A percentile compares a stretch with the other conserved stretches of the same genome.
Evolutionary conservation across 2,888 invertebrate genomes (phyloP).

Genomic region (Hofmannophila pseudospretella): DNA sequence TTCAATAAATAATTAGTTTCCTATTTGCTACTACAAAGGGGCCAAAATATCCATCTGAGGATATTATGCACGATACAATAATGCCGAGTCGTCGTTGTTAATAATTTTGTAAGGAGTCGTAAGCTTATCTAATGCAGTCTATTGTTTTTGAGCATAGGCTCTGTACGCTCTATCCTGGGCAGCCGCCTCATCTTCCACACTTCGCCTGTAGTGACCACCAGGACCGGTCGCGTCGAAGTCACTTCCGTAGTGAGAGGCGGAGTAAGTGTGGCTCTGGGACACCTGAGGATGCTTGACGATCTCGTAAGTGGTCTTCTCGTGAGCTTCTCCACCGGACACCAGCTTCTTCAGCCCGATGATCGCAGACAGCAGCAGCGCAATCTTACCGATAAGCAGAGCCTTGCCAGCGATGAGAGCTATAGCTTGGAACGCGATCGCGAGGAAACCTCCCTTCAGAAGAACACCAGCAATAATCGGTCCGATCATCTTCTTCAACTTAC

Average conservation of each 20-base stretch:
- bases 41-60: constrained; percentile 30
- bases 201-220: constrained; percentile 79
- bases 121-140: constrained; percentile 29
- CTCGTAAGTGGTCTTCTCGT: constrained; percentile 90
- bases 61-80: constrained; percentile 5
- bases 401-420: constrained; percentile 88
- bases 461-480: constrained; percentile 83
- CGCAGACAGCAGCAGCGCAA: constrained; percentile 86
- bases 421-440: constrained; percentile 85
- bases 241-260: constrained; percentile 81
- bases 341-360: constrained; percentile 90
- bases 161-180: constrained; percentile 81
- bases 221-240: constrained; percentile 78
- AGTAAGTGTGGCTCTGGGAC: constrained; percentile 86
- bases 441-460: constrained; percentile 83
- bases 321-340: constrained; percentile 80
- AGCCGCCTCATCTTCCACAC: constrained; percentile 77
- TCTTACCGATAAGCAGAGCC: constrained; percentile 89
- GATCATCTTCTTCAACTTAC: constrained; percentile 81
- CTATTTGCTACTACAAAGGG: constrained; percentile 36
- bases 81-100: constrained; percentile 50
- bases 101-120: constrained; percentile 58
- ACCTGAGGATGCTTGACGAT: constrained; percentile 92
- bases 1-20: constrained; percentile 27
- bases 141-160: constrained; percentile 68